Evolutionary conservation across 2,888 invertebrate genomes (phyloP).

Genomic region (Agrochola lychnidis): DNA sequence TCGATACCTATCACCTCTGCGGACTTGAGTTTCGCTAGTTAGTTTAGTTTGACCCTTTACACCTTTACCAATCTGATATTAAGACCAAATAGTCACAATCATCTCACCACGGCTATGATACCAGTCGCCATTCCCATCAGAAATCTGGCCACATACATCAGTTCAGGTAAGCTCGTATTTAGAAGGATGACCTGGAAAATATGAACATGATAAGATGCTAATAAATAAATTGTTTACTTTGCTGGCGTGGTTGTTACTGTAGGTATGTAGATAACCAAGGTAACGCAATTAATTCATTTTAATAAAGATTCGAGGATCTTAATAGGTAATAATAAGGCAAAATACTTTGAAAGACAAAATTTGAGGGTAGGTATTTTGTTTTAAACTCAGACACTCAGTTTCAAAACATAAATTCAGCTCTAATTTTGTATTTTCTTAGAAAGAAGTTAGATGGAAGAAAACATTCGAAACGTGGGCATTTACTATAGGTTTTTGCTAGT

Average conservation of each 20-base stretch:
- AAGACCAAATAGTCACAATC: background rate
- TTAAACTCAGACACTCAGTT: no score
- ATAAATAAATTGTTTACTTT: background rate
- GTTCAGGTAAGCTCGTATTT: conserved; percentile 84
- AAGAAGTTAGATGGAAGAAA: background rate
- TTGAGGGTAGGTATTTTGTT: background rate
- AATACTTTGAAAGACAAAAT: no score
- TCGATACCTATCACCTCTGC: no score
- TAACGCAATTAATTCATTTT: background rate
- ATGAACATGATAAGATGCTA: background rate
- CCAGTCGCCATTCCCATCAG: conserved; percentile 89
- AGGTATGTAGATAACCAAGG: background rate
- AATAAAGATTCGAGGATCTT: background rate
- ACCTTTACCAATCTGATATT: no score
- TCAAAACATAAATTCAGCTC: background rate
- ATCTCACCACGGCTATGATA: conserved; percentile 87
- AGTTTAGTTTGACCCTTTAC: no score
- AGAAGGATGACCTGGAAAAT: conserved; percentile 85
- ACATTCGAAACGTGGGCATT: background rate
- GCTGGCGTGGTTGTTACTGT: background rate
- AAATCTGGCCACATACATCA: conserved; percentile 88
- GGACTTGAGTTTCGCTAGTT: no score
- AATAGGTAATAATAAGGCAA: background rate
- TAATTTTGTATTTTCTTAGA: background rate
- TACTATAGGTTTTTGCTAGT: background rate